Evolutionary conservation across 2,113 vertebrate genomes (phyloP), one percentile per base, ranked within the genome.

Genomic region (Elgaria multicarinata): DNA sequence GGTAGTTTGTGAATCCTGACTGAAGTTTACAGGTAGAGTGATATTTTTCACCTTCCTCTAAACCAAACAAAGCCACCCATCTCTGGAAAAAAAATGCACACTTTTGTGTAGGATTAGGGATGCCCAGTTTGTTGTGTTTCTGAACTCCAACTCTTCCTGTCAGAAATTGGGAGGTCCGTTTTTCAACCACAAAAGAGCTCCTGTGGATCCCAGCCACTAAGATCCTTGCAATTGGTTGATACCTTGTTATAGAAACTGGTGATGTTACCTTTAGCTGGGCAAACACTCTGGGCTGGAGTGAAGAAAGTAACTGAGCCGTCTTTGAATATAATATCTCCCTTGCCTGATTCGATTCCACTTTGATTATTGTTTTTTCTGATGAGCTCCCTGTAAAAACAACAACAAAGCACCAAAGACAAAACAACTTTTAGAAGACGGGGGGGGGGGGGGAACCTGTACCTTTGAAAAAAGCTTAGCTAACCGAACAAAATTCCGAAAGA

Each of bases 281-380:
- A 95, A 98, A 97, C 93, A 98, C 96, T 96, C 97, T 98, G 91
- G 98, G 97, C 90, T 97, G 98, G 91, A 97, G 93, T 42, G 97
- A 97, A 62, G 97, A 97, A 53, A 97, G 94, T 42, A 97, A 94
- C 71, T 97, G 97, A 55, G 96, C 89, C 90, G 96, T 94, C 67
- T 98, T 97, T 88, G 96, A 95, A 86, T 94, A 95, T 85, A 97
- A 92, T 46, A 96, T 90, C 86, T 95, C 90, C 67, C 67, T 84
- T 0, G 91, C 94, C 85, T 95, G 96, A 89, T 9, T 92, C 89
- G 91, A 87, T 93, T 96, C 96, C 88, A 94, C 85, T 95, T 95
- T 97, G 89, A 91, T 94, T 53, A 90, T 12, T 42, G 96, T 94
- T 78, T 97, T 95, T 46, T 69, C 91, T 84, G 91, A 85, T 84